These are phyloP conservation scores for Caenorhabditis sp. DNA, from an alignment of 2,888 invertebrate genomes.

Conservation along the genomic window DNA sequence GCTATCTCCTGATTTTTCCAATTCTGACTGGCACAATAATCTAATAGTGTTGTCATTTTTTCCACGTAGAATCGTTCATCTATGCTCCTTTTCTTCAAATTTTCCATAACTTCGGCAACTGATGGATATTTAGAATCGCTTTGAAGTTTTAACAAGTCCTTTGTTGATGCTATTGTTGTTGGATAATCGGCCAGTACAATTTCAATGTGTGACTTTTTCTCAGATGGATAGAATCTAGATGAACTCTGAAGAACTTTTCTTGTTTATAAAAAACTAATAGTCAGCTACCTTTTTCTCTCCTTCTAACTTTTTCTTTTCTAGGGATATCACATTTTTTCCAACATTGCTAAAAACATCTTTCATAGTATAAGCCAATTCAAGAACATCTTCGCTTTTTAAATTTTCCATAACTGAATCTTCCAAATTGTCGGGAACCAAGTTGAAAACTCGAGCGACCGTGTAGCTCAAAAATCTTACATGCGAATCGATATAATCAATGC, in stretches of 20 bases:
- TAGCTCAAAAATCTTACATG: neutral
- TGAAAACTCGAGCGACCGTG: neutral
- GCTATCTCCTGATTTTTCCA: neutral
- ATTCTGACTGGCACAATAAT: neutral
- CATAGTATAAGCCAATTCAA: conserved; percentile 15
- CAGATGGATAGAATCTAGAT: conserved; percentile 18
- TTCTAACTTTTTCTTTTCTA: conserved; percentile 12
- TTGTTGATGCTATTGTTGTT: conserved; percentile 4
- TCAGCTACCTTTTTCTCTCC: neutral
- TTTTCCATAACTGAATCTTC: neutral
- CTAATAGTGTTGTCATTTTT: neutral
- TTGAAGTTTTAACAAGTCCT: conserved; percentile 15
- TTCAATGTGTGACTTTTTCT: conserved; percentile 8
- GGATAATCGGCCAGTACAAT: conserved; percentile 4
- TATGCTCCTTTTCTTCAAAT: conserved; percentile 9
- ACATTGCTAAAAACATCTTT: conserved; percentile 6
- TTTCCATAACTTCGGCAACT: conserved; percentile 36
- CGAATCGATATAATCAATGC: conserved; percentile 4
- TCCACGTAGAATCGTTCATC: conserved; percentile 22
- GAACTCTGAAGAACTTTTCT: neutral
- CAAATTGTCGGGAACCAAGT: neutral
- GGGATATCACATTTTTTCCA: conserved; percentile 4
- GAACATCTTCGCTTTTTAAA: neutral
- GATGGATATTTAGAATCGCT: conserved; percentile 23
- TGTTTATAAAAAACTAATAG: neutral